Evolutionary conservation across 2,113 vertebrate species (phyloP).

Genomic region (Rhadina sibilatrix): DNA sequence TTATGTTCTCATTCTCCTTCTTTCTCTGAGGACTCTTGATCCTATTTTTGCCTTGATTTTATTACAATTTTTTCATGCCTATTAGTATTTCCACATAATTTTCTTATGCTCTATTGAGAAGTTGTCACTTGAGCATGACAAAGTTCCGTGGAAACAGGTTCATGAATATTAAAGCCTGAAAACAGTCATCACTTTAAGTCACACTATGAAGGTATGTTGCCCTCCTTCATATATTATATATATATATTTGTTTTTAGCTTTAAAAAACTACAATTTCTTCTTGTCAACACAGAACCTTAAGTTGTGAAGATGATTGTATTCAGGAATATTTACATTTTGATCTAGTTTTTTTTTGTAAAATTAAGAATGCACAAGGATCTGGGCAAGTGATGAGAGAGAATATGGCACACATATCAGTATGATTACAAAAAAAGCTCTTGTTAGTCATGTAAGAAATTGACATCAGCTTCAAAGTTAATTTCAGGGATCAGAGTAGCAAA

Average conservation of each 20-base stretch:
- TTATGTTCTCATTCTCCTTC: background rate
- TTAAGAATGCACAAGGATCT: background rate
- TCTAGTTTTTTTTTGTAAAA: background rate
- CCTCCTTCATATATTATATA: background rate
- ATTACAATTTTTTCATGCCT: background rate
- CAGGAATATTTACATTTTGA: background rate
- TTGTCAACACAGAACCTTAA: background rate
- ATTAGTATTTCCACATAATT: background rate
- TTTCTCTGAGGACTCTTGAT: background rate
- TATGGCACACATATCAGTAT: background rate
- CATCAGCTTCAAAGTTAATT: background rate
- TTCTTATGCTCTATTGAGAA: background rate
- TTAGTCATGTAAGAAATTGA: background rate
- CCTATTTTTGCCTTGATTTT: background rate
- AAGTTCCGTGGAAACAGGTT: background rate
- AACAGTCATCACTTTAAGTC: background rate
- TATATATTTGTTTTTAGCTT: background rate
- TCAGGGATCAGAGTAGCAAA: background rate
- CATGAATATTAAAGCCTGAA: background rate
- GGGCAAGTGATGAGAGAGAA: background rate
- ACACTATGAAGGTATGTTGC: background rate
- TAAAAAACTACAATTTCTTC: background rate
- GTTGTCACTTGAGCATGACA: background rate
- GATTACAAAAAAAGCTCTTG: background rate
- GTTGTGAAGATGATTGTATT: background rate